Percentiles rank a stretch among this genome's conserved stretches.
Evolutionary conservation across 2,888 invertebrate genomes (phyloP).

Genomic region (Cheilosia variabilis): DNA sequence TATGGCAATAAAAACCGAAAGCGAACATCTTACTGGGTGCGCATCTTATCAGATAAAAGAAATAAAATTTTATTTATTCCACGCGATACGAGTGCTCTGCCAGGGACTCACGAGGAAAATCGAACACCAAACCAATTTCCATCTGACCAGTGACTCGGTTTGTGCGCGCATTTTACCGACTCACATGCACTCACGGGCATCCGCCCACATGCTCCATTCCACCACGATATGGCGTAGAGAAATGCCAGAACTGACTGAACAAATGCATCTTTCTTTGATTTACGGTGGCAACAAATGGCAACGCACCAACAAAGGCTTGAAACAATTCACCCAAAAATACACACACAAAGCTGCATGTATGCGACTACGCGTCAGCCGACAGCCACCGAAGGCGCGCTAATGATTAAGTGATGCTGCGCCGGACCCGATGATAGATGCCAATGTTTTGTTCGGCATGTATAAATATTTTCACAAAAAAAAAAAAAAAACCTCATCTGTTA

Average conservation of each 20-base stretch:
- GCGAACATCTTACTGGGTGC: slow-evolving; percentile 68
- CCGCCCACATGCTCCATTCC: slow-evolving; percentile 45
- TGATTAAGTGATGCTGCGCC: slow-evolving; percentile 73
- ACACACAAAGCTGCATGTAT: slow-evolving; percentile 38
- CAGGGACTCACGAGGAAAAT: slow-evolving; percentile 5
- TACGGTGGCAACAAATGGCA: slow-evolving; percentile 70
- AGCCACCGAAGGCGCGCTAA: slow-evolving; percentile 65
- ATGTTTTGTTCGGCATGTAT: slow-evolving; percentile 63
- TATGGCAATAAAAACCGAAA: slow-evolving; percentile 72
- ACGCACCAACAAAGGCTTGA: slow-evolving; percentile 55
- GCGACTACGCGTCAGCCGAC: slow-evolving; percentile 53
- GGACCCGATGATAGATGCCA: slow-evolving; percentile 70
- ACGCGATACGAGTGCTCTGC: slow-evolving; percentile 12
- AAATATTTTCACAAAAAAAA: slow-evolving; percentile 40
- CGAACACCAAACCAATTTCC: slow-evolving; percentile 58
- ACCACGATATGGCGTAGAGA: slow-evolving; percentile 6
- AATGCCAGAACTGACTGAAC: slow-evolving; percentile 69
- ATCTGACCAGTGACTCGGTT: slow-evolving; percentile 44
- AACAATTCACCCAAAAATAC: slow-evolving; percentile 57
- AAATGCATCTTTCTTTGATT: slow-evolving; percentile 74
- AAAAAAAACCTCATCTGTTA: background rate
- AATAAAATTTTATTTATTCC: slow-evolving; percentile 52
- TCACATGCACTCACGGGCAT: slow-evolving; percentile 42
- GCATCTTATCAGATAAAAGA: slow-evolving; percentile 70
- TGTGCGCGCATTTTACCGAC: slow-evolving; percentile 37